Evolutionary conservation across 2,888 invertebrate genomes (phyloP), one percentile per base, ranked within the genome.

Genomic region (Pilophorus perplexus): DNA sequence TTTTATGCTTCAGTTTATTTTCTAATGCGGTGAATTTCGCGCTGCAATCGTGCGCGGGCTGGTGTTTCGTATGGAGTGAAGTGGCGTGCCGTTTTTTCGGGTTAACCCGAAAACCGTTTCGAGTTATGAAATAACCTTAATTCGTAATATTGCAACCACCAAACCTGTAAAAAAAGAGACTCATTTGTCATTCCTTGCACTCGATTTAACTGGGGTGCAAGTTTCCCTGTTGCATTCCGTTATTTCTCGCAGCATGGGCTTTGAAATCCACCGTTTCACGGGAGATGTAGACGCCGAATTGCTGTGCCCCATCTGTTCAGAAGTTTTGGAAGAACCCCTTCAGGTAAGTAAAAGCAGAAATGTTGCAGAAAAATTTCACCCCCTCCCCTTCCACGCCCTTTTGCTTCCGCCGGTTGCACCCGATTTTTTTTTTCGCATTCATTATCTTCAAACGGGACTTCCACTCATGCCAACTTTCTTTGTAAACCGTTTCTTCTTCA

Each of bases 241-340:
- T 65, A 54, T 37, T 65, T 52, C 23, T 65, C 50, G 44, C 23
- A 50, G 44, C 22, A 97, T 97, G 96, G 96, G 96, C 75, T 96
- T 90, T 83, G 96, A 96, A 81, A 84, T 93, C 74, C 87, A 86
- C 79, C 85, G 96, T 76, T 96, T 97, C 83, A 88, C 92, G 80
- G 93, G 93, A 75, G 91, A 91, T 78, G 95, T 97, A 73, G 96
- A 97, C 79, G 96, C 96, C 81, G 97, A 97, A 81, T 82, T 97
- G 70, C 86, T 96, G 74, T 97, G 96, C 76, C 91, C 96, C 71
- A 96, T 97, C 79, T 97, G 96, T 80, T 92, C 93, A 70, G 91
- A 92, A 72, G 96, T 97, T 71, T 80, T 97, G 65, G 94, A 96
- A 76, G 94, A 96, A 76, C 95, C 96, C 46, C 81, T 96, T 70